Percentiles rank a stretch among this genome's conserved stretches.
Evolutionary conservation across 2,888 invertebrate genomes (phyloP).

Genomic region (Venusia cambrica): DNA sequence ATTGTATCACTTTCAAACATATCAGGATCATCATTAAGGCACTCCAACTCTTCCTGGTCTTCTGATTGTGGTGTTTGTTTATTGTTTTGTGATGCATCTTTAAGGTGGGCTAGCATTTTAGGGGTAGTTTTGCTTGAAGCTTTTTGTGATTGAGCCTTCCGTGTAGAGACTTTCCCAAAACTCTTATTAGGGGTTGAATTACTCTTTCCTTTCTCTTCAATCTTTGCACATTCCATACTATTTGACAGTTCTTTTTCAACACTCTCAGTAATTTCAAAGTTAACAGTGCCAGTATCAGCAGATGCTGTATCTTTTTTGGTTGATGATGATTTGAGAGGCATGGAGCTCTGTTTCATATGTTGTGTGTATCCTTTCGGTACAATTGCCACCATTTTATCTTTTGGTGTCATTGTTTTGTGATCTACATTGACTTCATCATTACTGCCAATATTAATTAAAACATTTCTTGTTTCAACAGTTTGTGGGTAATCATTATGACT

Average conservation of each 20-base stretch:
- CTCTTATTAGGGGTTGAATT: slow-evolving; percentile 11
- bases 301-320: slow-evolving; percentile 60
- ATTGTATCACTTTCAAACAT: slow-evolving; percentile 61
- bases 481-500: slow-evolving; percentile 27
- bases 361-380: no score
- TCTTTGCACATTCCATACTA: slow-evolving; percentile 49
- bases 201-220: slow-evolving; percentile 25
- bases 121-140: slow-evolving; percentile 2
- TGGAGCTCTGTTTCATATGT: no score
- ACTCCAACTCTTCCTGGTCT: slow-evolving; percentile 36
- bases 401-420: slow-evolving; percentile 22
- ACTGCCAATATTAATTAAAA: slow-evolving; percentile 35
- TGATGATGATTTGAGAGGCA: slow-evolving; percentile 21
- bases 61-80: slow-evolving; percentile 2
- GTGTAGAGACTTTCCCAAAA: slow-evolving; percentile 9
- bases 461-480: slow-evolving; percentile 31
- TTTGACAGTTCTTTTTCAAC: slow-evolving; percentile 62
- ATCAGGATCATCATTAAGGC: slow-evolving; percentile 55
- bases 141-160: slow-evolving; percentile 6
- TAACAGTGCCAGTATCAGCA: slow-evolving; percentile 59
- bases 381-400: no score
- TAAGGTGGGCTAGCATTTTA: background rate
- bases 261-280: slow-evolving; percentile 66
- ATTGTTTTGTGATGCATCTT: background rate
- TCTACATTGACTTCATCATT: slow-evolving; percentile 24